These are phyloP conservation scores for Tretioscincus oriximinensis DNA, from an alignment of 2,113 vertebrate species.

Conservation along the genomic window DNA sequence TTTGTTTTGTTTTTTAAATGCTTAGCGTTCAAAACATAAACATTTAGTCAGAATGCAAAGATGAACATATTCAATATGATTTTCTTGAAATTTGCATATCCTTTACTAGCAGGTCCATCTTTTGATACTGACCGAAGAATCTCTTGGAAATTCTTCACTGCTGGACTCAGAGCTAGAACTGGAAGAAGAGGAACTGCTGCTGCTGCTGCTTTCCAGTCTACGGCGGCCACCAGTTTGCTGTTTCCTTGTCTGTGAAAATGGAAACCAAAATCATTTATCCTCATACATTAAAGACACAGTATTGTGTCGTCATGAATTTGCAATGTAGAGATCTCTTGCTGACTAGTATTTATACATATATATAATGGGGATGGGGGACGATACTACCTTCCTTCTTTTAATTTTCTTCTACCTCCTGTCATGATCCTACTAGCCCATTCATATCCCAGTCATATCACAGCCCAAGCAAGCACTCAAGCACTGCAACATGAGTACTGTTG, in stretches of 20 bases:
- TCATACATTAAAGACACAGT: not conserved
- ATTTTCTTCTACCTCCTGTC: too few relatives aligned
- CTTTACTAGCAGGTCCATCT: conserved; percentile 19
- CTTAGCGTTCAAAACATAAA: too few relatives aligned
- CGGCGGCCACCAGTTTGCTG: rapidly evolving
- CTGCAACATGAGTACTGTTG: too few relatives aligned
- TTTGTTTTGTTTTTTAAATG: not conserved
- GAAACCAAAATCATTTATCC: not conserved
- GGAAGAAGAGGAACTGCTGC: not conserved
- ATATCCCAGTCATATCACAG: too few relatives aligned
- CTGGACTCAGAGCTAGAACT: conserved; percentile 28
- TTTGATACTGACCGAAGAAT: conserved; percentile 45
- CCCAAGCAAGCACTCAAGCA: too few relatives aligned
- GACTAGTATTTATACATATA: too few relatives aligned
- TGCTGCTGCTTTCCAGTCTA: rapidly evolving
- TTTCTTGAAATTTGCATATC: not conserved
- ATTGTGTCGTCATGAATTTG: too few relatives aligned
- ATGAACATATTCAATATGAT: not conserved
- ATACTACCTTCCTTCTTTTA: too few relatives aligned
- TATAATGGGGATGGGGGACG: too few relatives aligned
- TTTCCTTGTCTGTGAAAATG: not conserved
- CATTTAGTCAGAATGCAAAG: not conserved
- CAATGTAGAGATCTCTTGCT: too few relatives aligned
- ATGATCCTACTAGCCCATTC: too few relatives aligned
- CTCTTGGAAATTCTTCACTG: not conserved